These are phyloP conservation scores for Eupelmus urozonus DNA, from an alignment of 2,888 invertebrate genomes.

Conservation along the genomic window DNA sequence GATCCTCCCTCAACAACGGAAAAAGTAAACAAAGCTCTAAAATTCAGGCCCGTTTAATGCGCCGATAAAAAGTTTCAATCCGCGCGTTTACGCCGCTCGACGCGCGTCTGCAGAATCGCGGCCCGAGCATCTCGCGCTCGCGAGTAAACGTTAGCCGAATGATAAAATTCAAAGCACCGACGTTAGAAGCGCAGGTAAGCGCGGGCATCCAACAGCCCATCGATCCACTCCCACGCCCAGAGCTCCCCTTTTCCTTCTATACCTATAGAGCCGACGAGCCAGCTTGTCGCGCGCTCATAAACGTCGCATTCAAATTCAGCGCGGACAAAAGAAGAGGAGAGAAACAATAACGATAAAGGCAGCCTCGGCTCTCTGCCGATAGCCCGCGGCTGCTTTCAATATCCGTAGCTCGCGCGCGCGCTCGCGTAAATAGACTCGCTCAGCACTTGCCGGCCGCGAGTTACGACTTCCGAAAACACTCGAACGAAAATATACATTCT, in stretches of 20 bases:
- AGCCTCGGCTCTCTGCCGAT: background rate
- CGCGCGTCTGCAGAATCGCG: too few relatives aligned
- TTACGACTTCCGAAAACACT: conserved; percentile 48
- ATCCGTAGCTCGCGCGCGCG: background rate
- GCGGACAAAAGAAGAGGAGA: background rate
- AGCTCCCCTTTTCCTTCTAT: too few relatives aligned
- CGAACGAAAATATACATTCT: conserved; percentile 30
- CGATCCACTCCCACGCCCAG: too few relatives aligned
- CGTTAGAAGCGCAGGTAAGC: too few relatives aligned
- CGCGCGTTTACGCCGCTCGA: too few relatives aligned
- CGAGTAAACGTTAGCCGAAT: background rate
- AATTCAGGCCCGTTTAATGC: too few relatives aligned
- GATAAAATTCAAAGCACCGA: conserved; percentile 22
- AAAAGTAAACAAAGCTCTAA: too few relatives aligned
- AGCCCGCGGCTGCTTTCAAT: conserved; percentile 4
- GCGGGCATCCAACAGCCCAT: too few relatives aligned
- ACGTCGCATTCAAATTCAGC: conserved; percentile 6
- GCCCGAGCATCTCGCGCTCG: background rate
- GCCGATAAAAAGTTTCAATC: too few relatives aligned
- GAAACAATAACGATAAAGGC: conserved; percentile 31
- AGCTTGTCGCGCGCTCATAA: conserved; percentile 20
- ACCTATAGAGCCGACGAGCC: background rate
- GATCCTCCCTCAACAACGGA: too few relatives aligned
- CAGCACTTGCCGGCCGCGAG: background rate
- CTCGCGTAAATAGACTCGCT: too few relatives aligned